Evolutionary conservation across 2,888 invertebrate genomes (phyloP).

Genomic region (Sesamia inferens): DNA sequence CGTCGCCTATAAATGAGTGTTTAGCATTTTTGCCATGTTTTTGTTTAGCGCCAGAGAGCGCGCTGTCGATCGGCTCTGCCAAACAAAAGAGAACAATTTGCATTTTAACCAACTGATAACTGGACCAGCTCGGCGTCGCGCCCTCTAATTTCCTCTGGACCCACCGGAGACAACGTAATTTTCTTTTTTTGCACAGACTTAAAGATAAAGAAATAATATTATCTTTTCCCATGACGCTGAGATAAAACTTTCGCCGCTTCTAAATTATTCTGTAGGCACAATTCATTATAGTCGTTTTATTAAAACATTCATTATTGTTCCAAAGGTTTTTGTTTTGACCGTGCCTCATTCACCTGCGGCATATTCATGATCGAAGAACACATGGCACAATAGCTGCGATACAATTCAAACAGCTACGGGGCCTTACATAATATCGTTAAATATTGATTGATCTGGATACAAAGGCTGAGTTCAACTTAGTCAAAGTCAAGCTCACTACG

Average conservation of each 20-base stretch:
- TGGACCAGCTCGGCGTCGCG: constrained; percentile 76
- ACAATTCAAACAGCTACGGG: constrained; percentile 31
- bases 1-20: constrained; percentile 82
- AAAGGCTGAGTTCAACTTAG: constrained; percentile 37
- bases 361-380: constrained; percentile 46
- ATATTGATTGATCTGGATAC: constrained; percentile 58
- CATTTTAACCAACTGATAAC: constrained; percentile 88
- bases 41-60: constrained; percentile 66
- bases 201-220: constrained; percentile 77
- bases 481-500: constrained; percentile 38
- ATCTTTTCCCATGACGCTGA: constrained; percentile 74
- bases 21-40: constrained; percentile 82
- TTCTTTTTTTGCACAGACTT: constrained; percentile 73
- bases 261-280: constrained; percentile 63
- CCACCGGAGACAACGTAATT: constrained; percentile 77
- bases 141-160: constrained; percentile 79
- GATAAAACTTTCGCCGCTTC: constrained; percentile 73
- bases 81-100: constrained; percentile 87
- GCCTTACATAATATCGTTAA: constrained; percentile 34
- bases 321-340: constrained; percentile 44
- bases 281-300: constrained; percentile 68
- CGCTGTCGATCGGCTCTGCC: constrained; percentile 76
- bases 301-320: constrained; percentile 41
- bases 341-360: constrained; percentile 29
- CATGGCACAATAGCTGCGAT: constrained; percentile 44